Evolutionary conservation across 2,888 invertebrate genomes (phyloP).

Genomic region (Griposia aprilina): DNA sequence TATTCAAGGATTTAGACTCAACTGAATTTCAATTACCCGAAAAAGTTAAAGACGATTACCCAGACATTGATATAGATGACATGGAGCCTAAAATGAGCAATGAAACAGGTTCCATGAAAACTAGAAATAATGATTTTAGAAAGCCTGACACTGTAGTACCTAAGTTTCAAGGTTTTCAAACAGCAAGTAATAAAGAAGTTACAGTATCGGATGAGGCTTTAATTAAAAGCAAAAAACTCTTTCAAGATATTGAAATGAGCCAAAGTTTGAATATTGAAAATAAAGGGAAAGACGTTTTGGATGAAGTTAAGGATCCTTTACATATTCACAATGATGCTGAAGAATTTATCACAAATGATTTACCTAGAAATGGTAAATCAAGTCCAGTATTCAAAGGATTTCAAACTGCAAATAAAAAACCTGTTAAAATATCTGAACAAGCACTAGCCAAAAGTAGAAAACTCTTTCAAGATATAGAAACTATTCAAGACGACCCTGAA

Average conservation of each 20-base stretch:
- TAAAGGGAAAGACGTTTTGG: not conserved
- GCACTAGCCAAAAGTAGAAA: conserved; percentile 77
- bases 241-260: conserved; percentile 64
- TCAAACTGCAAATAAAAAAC: conserved; percentile 78
- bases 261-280: conserved; percentile 8
- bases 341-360: not conserved
- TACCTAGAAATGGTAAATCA: not conserved
- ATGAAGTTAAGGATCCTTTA: not conserved
- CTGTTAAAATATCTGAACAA: conserved; percentile 75
- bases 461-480: conserved; percentile 70
- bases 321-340: not conserved
- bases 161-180: conserved; percentile 74
- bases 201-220: conserved; percentile 73
- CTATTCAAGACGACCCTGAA: conserved; percentile 34
- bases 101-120: not conserved
- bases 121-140: conserved; percentile 23
- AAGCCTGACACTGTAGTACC: not conserved
- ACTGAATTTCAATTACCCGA: conserved; percentile 21
- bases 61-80: conserved; percentile 1
- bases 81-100: not conserved
- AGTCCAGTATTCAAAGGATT: conserved; percentile 68
- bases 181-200: conserved; percentile 76
- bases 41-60: conserved; percentile 24
- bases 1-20: conserved; percentile 73
- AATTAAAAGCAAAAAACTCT: conserved; percentile 71